Conservation (phyloP, 2,797 vertebrate genomes). For the Catamblyrhynchus diadema region DNA sequence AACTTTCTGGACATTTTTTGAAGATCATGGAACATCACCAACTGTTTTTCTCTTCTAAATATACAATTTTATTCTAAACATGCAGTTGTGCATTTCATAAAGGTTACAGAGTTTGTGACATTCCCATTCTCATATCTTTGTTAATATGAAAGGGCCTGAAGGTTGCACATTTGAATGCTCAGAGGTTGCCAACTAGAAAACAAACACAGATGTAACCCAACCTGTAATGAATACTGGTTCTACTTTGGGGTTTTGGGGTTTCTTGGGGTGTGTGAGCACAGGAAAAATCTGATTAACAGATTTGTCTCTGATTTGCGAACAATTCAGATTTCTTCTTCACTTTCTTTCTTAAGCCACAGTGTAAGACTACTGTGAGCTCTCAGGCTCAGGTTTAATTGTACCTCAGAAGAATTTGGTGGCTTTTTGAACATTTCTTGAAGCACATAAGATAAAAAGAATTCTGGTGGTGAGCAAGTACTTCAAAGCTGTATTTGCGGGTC, state of each 20-base stretch:
- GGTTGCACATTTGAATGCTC: neutral
- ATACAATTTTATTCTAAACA: neutral
- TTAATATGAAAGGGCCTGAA: neutral
- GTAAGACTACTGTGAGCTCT: neutral
- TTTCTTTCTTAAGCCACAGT: neutral
- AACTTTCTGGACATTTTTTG: neutral
- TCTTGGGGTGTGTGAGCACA: neutral
- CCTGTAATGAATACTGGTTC: fast-evolving
- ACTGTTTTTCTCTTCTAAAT: neutral
- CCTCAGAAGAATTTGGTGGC: neutral
- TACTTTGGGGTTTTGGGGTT: neutral
- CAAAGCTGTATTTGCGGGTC: neutral
- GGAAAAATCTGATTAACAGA: neutral
- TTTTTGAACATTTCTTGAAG: neutral
- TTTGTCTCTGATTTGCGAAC: neutral
- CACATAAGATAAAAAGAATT: neutral
- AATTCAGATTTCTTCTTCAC: neutral
- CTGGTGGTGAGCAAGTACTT: neutral
- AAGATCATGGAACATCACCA: neutral
- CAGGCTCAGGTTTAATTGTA: neutral
- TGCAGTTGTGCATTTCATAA: neutral
- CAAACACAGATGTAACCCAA: neutral
- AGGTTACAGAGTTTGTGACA: neutral
- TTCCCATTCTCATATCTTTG: neutral
- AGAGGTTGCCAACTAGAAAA: neutral